These are phyloP conservation scores for Bufotes viridis DNA, from an alignment of 2,797 vertebrate genomes.

Conservation along the genomic window DNA sequence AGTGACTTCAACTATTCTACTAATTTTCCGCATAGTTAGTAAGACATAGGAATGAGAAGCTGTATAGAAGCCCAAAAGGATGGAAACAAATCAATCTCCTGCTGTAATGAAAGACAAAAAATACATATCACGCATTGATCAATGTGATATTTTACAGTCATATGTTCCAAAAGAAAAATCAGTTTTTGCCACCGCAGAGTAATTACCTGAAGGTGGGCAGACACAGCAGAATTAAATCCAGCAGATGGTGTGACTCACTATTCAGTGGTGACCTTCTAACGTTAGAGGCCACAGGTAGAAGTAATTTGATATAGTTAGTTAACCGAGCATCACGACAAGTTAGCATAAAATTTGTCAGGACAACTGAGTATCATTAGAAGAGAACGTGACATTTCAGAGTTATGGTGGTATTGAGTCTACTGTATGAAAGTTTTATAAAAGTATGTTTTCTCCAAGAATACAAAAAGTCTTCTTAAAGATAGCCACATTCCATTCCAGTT, in stretches of 20 bases:
- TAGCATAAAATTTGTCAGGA: conserved; percentile 14
- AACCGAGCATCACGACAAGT: conserved; percentile 4
- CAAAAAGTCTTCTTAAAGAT: background rate
- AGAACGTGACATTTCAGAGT: background rate
- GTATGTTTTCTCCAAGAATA: background rate
- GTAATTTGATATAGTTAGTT: conserved; percentile 33
- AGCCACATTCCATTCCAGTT: too few relatives aligned
- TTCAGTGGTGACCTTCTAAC: conserved; percentile 8
- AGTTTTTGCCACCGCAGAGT: background rate
- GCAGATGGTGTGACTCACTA: conserved; percentile 16
- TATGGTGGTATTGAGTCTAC: background rate
- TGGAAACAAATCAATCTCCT: too few relatives aligned
- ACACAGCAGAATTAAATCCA: background rate
- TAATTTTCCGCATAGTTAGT: too few relatives aligned
- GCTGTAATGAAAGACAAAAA: background rate
- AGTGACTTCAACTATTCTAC: too few relatives aligned
- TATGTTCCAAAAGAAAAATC: background rate
- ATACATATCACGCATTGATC: background rate
- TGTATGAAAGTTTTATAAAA: background rate
- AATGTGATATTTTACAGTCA: background rate
- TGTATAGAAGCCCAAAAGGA: too few relatives aligned
- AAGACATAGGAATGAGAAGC: too few relatives aligned
- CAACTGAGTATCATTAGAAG: background rate
- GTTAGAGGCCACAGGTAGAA: conserved; percentile 18
- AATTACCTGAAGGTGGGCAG: background rate